phyloP scores from a whole-genome alignment of 1,140 invertebrate species.

The Drosophila obscura region DNA sequence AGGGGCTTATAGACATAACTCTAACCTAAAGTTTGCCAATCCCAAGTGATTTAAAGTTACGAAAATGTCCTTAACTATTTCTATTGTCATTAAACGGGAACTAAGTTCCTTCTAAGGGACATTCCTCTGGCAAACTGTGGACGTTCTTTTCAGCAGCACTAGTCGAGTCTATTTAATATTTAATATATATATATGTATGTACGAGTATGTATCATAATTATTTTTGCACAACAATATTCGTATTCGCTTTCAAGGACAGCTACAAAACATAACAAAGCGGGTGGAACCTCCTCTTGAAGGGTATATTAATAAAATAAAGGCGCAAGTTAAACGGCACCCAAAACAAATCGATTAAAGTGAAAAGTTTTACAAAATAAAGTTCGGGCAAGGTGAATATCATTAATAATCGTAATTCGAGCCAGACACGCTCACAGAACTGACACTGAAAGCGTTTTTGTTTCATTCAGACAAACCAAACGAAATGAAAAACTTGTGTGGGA shows the following conservation, averaged over 20 bases:
- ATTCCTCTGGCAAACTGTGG: slow-evolving; percentile 6
- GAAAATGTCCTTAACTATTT: neutral
- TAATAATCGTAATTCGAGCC: slow-evolving; percentile 60
- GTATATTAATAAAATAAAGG: slow-evolving; percentile 27
- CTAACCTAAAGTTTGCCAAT: slow-evolving; percentile 23
- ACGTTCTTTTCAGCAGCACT: slow-evolving; percentile 16
- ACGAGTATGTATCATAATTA: slow-evolving; percentile 7
- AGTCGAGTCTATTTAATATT: slow-evolving; percentile 9
- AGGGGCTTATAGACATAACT: neutral
- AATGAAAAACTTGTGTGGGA: slow-evolving; percentile 27
- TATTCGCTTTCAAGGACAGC: slow-evolving; percentile 7
- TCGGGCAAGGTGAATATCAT: slow-evolving; percentile 51
- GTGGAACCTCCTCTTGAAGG: slow-evolving; percentile 14
- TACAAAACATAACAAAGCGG: slow-evolving; percentile 55
- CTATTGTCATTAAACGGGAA: slow-evolving; percentile 7
- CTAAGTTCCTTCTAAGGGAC: slow-evolving; percentile 29
- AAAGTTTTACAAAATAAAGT: slow-evolving; percentile 25
- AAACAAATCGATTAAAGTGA: slow-evolving; percentile 25
- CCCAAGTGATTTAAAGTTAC: slow-evolving; percentile 11
- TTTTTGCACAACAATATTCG: no score
- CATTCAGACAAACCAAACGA: slow-evolving; percentile 65
- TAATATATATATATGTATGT: neutral
- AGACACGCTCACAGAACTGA: slow-evolving; percentile 55
- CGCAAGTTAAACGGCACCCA: slow-evolving; percentile 14
- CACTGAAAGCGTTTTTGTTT: slow-evolving; percentile 68